Percentiles rank a stretch among this genome's conserved stretches.
These are phyloP conservation scores for Elanoides forficatus DNA, from an alignment of 2,113 vertebrate species.

Conservation along the genomic window DNA sequence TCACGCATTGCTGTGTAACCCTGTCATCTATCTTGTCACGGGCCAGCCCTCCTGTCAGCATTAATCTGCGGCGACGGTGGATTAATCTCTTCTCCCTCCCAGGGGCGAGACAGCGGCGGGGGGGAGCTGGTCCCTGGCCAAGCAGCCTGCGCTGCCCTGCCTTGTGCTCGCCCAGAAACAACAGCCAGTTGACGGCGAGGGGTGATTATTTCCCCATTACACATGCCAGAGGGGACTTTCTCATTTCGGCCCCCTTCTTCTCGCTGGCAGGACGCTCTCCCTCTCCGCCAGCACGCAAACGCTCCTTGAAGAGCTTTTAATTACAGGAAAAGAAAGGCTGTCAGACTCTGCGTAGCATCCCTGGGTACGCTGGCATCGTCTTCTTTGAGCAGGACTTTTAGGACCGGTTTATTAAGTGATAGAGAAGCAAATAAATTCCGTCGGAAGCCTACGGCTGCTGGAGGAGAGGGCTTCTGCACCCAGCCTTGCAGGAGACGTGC, in stretches of 20 bases:
- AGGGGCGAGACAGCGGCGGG: neutral
- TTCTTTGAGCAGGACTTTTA: neutral
- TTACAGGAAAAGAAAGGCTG: neutral
- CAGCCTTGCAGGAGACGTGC: neutral
- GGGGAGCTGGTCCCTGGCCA: neutral
- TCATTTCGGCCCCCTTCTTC: neutral
- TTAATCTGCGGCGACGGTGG: neutral
- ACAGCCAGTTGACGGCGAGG: neutral
- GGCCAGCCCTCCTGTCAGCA: neutral
- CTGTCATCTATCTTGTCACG: neutral
- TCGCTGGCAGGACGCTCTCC: neutral
- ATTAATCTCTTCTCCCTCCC: neutral
- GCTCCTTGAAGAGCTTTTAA: neutral
- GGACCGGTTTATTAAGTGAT: neutral
- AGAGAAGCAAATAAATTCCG: neutral
- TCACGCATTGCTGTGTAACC: slow-evolving; percentile 1
- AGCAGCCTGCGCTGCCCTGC: neutral
- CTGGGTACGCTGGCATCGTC: too few species aligned
- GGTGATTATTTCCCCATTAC: neutral
- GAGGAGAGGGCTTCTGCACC: neutral
- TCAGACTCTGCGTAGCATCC: neutral
- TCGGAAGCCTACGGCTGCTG: neutral
- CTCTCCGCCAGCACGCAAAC: neutral
- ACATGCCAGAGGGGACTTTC: neutral
- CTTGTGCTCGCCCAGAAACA: neutral